Base-by-base conservation (phyloP, 2,888 invertebrate genomes). In the Metopia argyrocephala region DNA sequence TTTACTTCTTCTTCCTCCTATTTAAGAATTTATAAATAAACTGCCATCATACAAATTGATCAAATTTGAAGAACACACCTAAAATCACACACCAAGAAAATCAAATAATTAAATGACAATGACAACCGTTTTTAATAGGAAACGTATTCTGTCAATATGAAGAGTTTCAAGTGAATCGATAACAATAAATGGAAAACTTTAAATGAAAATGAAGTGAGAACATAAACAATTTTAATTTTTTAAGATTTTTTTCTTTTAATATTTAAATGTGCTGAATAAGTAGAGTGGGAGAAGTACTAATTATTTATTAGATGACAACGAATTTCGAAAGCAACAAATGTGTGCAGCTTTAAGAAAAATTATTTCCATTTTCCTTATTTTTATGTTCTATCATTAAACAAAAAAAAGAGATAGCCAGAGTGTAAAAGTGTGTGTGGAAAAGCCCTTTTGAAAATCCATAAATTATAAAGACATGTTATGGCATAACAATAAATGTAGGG, bases 241-340 rank as follows among this genome's bases (percentile, higher is more conserved):
- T n/a, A n/a, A n/a, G n/a, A n/a, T n/a, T n/a, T n/a, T n/a, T n/a
- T n/a, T n/a, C n/a, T n/a, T n/a, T n/a, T n/a, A n/a, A n/a, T n/a
- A n/a, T n/a, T n/a, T n/a, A n/a, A n/a, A n/a, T n/a, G n/a, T n/a
- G n/a, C n/a, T n/a, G n/a, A n/a, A n/a, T 57, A 66, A 31, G 59
- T 45, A 3, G 7, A 20, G 4, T 21, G 7, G 45, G 23, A 48
- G 59, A 23, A 74, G 20, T 48, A 64, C 45, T 70, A 65, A 45
- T 65, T 76, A 69, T 76, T 65, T 76, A 74, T 78, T 76, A 56
- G 69, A 38, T 78, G 78, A 70, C 65, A 76, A 25, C 23, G 7
- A 56, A 23, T 21, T 61, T 57, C 23, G 48, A 81, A n/a, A n/a
- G n/a, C n/a, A n/a, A 57, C 81, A 81, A 81, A 81, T 81, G 81